A percentile compares a stretch with the other conserved stretches of the same genome.
Evolutionary conservation across 2,113 vertebrate species (phyloP).

Genomic region (Sterrhoptilus dennistouni): DNA sequence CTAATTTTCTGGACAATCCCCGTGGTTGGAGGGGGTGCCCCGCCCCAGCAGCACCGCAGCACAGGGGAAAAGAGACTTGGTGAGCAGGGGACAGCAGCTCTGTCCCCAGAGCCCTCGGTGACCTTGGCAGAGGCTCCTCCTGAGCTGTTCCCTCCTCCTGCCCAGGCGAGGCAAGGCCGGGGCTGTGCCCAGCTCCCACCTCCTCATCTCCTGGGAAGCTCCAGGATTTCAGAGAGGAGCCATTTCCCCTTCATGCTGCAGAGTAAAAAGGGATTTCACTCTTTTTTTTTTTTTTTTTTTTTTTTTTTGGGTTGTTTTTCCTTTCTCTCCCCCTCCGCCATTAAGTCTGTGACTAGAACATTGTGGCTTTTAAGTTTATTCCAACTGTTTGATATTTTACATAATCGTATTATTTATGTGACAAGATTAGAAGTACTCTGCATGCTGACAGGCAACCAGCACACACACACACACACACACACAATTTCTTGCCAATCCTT

Average conservation of each 20-base stretch:
- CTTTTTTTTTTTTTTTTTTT: not conserved
- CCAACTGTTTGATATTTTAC: conserved; percentile 70
- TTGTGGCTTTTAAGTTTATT: conserved; percentile 64
- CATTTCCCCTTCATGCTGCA: not conserved
- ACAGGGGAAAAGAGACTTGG: no score
- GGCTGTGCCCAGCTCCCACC: not conserved
- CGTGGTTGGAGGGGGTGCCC: not conserved
- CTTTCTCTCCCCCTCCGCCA: not conserved
- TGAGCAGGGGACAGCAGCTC: accelerated
- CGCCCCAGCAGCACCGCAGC: accelerated
- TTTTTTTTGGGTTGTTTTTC: not conserved
- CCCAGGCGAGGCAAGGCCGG: not conserved
- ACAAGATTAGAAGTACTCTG: conserved; percentile 66
- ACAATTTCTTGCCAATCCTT: conserved; percentile 46
- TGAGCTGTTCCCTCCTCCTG: not conserved
- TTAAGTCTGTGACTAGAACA: conserved; percentile 62
- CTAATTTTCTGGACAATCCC: not conserved
- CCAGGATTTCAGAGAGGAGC: not conserved
- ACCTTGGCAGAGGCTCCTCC: not conserved
- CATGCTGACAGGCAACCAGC: conserved; percentile 57
- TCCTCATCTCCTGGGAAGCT: not conserved
- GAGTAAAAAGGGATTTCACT: not conserved
- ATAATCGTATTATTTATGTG: conserved; percentile 70
- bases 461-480: not conserved
- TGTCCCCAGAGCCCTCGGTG: not conserved